phyloP scores from a whole-genome alignment of 2,888 invertebrate genomes.

The Lycia hirtaria region DNA sequence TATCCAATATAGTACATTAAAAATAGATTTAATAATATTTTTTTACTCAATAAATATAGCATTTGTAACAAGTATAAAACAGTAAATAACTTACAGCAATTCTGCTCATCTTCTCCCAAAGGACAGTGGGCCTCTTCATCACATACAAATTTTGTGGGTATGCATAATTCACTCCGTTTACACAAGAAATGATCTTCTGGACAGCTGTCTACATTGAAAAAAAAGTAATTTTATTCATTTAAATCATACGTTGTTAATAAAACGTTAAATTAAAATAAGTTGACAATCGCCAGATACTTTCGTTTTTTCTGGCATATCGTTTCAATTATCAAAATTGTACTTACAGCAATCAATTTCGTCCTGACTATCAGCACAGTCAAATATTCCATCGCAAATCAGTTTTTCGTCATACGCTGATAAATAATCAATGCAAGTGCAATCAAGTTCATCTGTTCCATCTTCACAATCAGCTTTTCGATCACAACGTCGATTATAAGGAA shows the following conservation, averaged over 20 bases:
- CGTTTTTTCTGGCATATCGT: too few species aligned
- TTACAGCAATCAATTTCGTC: conserved; percentile 91
- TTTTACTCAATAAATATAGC: too few species aligned
- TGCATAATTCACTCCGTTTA: conserved; percentile 86
- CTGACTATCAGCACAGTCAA: conserved; percentile 90
- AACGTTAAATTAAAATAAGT: too few species aligned
- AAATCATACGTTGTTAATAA: too few species aligned
- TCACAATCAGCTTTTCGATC: conserved; percentile 91
- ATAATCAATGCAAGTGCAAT: conserved; percentile 90
- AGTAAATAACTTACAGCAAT: conserved; percentile 88
- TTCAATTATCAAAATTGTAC: conserved; percentile 45
- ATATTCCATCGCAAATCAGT: conserved; percentile 90
- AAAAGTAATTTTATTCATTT: neutral
- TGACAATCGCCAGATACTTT: too few species aligned
- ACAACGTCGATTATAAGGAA: conserved; percentile 87
- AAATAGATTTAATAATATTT: too few species aligned
- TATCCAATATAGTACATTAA: too few species aligned
- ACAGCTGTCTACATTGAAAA: conserved; percentile 82
- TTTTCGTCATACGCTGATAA: conserved; percentile 79
- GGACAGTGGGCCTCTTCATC: conserved; percentile 88
- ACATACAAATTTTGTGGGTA: conserved; percentile 86
- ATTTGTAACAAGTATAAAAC: neutral
- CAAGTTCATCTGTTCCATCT: conserved; percentile 92
- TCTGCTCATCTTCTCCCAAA: conserved; percentile 90
- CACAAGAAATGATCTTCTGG: conserved; percentile 86